Evolutionary conservation across 2,797 vertebrate genomes (phyloP).

Genomic region (Sitta carolinensis): DNA sequence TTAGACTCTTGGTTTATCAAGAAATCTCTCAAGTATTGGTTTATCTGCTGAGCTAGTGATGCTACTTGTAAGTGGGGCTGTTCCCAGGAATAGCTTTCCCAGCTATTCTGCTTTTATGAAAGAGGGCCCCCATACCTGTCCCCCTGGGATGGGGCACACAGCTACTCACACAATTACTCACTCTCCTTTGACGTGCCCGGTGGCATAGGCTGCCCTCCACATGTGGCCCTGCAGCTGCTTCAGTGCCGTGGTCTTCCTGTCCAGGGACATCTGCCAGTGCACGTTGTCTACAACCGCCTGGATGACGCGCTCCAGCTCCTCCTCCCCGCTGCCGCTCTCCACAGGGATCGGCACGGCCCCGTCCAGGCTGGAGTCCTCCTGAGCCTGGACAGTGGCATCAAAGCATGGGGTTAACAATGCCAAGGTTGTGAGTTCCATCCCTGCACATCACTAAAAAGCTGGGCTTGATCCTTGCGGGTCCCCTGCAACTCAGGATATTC

Average conservation of each 20-base stretch:
- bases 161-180: constrained; percentile 87
- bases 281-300: constrained; percentile 89
- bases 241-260: constrained; percentile 92
- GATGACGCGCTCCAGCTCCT: constrained; percentile 86
- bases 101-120: neutral
- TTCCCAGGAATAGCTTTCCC: neutral
- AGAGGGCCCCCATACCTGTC: neutral
- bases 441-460: rapidly evolving
- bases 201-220: constrained; percentile 89
- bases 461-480: neutral
- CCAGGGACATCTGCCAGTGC: constrained; percentile 94
- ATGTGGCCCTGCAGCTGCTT: constrained; percentile 98
- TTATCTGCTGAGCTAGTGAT: neutral
- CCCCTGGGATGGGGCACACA: neutral
- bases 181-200: constrained; percentile 92
- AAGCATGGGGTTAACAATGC: neutral
- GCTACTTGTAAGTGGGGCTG: neutral
- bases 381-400: constrained; percentile 74
- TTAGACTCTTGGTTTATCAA: neutral
- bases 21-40: neutral
- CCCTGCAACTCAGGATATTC: neutral
- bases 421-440: neutral
- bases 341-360: constrained; percentile 85
- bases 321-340: constrained; percentile 82
- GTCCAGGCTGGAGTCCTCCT: constrained; percentile 88